A percentile compares a stretch with the other conserved stretches of the same genome.
phyloP scores from a whole-genome alignment of 2,797 vertebrate species.

The Pseudocheirus occidentalis region DNA sequence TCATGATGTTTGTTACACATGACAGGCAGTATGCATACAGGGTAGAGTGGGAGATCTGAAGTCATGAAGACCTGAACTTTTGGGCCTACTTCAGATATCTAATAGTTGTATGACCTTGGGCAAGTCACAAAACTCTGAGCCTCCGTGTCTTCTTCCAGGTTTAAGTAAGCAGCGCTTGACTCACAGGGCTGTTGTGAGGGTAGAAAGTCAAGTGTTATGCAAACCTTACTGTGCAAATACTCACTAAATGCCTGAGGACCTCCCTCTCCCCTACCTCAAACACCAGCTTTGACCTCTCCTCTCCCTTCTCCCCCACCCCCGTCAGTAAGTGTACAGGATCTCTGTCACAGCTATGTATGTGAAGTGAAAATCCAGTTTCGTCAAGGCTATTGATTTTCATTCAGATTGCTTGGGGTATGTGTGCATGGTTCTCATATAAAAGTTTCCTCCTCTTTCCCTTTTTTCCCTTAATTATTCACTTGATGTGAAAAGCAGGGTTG shows the following conservation, averaged over 20 bases:
- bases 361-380: neutral
- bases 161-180: neutral
- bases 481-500: neutral
- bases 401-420: neutral
- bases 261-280: neutral
- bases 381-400: neutral
- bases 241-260: neutral
- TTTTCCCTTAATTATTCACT: neutral
- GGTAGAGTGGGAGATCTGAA: neutral
- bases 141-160: neutral
- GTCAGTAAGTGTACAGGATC: neutral
- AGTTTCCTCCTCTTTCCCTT: neutral
- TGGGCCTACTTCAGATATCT: neutral
- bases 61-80: neutral
- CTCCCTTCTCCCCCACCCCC: no score
- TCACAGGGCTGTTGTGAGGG: neutral
- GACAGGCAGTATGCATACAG: neutral
- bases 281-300: no score
- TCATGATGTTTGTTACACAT: neutral
- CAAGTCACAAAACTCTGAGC: neutral
- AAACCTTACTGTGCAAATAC: neutral
- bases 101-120: neutral
- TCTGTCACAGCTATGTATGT: neutral
- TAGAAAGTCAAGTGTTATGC: neutral
- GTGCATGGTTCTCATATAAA: neutral